Conservation (phyloP, 2,797 vertebrate genomes). For the Psittacula echo region DNA sequence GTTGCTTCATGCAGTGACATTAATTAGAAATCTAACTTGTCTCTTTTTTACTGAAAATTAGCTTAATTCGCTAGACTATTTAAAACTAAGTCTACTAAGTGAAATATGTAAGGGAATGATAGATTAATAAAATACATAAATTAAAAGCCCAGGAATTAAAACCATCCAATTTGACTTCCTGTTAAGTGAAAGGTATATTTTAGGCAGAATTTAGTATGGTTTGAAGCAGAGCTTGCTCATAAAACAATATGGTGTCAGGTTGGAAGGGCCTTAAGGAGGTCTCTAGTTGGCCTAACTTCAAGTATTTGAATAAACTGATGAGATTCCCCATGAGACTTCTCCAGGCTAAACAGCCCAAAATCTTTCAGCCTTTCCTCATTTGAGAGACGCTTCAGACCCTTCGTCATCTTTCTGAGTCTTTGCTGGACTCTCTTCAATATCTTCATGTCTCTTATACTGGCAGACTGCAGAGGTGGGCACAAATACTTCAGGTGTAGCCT, state of each 20-base stretch:
- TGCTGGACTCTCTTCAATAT: neutral
- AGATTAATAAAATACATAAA: neutral
- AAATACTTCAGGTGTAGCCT: neutral
- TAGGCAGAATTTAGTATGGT: neutral
- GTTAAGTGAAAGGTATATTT: neutral
- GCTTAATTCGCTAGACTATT: neutral
- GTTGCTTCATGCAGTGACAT: neutral
- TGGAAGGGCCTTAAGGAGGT: neutral
- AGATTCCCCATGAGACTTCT: neutral
- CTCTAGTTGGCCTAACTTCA: neutral
- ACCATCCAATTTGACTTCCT: neutral
- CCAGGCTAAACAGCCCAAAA: neutral
- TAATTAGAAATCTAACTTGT: neutral
- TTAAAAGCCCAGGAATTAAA: neutral
- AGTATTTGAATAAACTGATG: neutral
- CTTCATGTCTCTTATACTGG: neutral
- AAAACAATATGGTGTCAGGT: neutral
- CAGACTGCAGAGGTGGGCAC: neutral
- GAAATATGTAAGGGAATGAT: neutral
- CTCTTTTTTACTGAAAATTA: neutral
- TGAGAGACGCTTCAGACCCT: neutral
- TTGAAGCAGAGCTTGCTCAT: neutral
- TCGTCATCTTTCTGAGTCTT: neutral
- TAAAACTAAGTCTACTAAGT: neutral
- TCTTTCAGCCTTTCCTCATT: neutral